Evolutionary conservation across 92 coral and sea anemone species (phyloP).

Genomic region (Galaxea fascicularis): DNA sequence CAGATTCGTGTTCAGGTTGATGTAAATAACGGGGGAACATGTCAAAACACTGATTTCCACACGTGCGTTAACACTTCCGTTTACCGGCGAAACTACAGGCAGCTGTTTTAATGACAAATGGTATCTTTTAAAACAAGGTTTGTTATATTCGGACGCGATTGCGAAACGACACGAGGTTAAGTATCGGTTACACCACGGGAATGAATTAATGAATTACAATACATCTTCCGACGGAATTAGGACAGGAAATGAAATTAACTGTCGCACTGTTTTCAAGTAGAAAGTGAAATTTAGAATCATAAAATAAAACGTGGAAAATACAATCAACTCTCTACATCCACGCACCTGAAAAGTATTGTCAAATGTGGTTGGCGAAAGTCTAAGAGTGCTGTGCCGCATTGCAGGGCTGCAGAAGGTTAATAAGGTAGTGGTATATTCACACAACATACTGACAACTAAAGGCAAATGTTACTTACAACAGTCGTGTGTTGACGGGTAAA

Average conservation of each 20-base stretch:
- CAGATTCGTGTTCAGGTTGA: not conserved
- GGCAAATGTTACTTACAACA: slow-evolving; percentile 45
- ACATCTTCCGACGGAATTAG: too few species aligned
- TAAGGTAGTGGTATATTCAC: too few species aligned
- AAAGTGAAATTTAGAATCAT: too few species aligned
- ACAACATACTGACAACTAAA: not conserved
- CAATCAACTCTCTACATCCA: too few species aligned
- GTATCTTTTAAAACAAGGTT: not conserved
- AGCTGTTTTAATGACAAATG: slow-evolving; percentile 8
- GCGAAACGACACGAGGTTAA: slow-evolving; percentile 11
- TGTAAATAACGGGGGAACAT: not conserved
- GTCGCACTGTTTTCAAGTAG: too few species aligned
- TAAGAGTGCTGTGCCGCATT: too few species aligned
- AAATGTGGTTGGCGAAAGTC: too few species aligned
- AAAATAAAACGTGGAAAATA: too few species aligned
- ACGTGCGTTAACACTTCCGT: not conserved
- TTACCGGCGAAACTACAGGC: not conserved
- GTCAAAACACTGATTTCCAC: not conserved
- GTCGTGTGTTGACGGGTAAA: slow-evolving; percentile 56
- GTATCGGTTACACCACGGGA: slow-evolving; percentile 1
- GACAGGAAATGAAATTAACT: too few species aligned
- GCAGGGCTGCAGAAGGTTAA: too few species aligned
- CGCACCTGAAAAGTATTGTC: too few species aligned
- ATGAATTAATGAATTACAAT: too few species aligned
- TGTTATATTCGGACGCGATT: not conserved